phyloP scores from a whole-genome alignment of 1,140 invertebrate species.

The Onthophagus taurus region DNA sequence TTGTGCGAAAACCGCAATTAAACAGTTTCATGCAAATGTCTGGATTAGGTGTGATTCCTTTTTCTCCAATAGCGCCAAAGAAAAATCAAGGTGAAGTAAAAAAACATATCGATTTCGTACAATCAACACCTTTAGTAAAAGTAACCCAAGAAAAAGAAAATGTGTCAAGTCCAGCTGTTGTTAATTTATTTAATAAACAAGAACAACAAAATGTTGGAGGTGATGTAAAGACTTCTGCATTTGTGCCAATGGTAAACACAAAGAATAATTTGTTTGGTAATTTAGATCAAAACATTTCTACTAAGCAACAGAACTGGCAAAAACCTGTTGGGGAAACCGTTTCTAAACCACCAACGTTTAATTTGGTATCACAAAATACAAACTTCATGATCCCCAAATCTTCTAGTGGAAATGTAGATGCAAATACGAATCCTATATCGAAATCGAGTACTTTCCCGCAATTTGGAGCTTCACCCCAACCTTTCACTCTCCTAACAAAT shows the following conservation, averaged over 20 bases:
- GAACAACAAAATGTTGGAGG: too few species aligned
- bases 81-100: slow-evolving; percentile 13
- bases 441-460: slow-evolving; percentile 1
- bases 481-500: neutral
- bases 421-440: neutral
- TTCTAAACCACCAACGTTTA: slow-evolving; percentile 16
- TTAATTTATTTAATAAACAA: too few species aligned
- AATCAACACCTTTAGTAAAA: slow-evolving; percentile 21
- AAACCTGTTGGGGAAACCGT: slow-evolving; percentile 2
- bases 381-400: too few species aligned
- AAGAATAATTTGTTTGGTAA: too few species aligned
- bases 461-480: neutral
- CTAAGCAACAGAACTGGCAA: too few species aligned
- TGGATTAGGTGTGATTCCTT: slow-evolving; percentile 15
- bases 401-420: too few species aligned
- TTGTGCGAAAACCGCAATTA: slow-evolving; percentile 25
- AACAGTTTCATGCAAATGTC: slow-evolving; percentile 14
- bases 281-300: too few species aligned
- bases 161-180: too few species aligned
- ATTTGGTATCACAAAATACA: too few species aligned
- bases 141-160: slow-evolving; percentile 2
- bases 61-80: slow-evolving; percentile 19
- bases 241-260: too few species aligned
- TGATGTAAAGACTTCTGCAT: too few species aligned
- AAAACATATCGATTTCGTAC: slow-evolving; percentile 19